Evolutionary conservation across 1,140 invertebrate genomes (phyloP).

Genomic region (Drosophila lacertosa): DNA sequence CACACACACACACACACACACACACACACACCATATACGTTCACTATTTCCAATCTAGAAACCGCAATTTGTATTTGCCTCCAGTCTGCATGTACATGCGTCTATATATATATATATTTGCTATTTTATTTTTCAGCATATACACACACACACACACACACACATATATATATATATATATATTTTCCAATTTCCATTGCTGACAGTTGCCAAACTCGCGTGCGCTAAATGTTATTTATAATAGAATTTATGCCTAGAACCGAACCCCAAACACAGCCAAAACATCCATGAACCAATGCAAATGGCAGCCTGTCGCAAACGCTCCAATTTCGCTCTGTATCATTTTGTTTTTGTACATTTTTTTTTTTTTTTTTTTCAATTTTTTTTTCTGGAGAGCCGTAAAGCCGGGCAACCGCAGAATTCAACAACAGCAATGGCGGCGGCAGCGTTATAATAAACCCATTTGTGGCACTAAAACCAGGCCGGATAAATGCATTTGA

Average conservation of each 20-base stretch:
- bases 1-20: constrained; percentile 7
- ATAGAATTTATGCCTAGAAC: constrained; percentile 78
- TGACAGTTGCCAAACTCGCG: constrained; percentile 75
- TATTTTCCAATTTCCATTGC: constrained; percentile 72
- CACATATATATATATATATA: neutral
- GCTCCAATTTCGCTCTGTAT: constrained; percentile 64
- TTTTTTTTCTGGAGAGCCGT: constrained; percentile 15
- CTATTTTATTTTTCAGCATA: neutral
- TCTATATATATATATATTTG: constrained; percentile 11
- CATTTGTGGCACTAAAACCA: constrained; percentile 54
- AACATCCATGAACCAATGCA: constrained; percentile 61
- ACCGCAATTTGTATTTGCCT: constrained; percentile 72
- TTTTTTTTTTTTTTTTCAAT: constrained; percentile 5
- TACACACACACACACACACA: constrained; percentile 5
- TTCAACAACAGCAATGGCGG: constrained; percentile 66
- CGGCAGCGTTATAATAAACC: constrained; percentile 71
- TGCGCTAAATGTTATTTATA: constrained; percentile 78
- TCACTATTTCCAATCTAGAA: constrained; percentile 67
- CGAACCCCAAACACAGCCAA: neutral
- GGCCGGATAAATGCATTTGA: constrained; percentile 24
- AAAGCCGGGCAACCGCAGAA: constrained; percentile 55
- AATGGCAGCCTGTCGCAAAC: constrained; percentile 70
- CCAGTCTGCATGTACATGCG: constrained; percentile 13
- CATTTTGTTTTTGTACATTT: constrained; percentile 19
- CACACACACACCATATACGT: neutral